Evolutionary conservation across 2,888 invertebrate genomes (phyloP).

Genomic region (Dione vanillae): DNA sequence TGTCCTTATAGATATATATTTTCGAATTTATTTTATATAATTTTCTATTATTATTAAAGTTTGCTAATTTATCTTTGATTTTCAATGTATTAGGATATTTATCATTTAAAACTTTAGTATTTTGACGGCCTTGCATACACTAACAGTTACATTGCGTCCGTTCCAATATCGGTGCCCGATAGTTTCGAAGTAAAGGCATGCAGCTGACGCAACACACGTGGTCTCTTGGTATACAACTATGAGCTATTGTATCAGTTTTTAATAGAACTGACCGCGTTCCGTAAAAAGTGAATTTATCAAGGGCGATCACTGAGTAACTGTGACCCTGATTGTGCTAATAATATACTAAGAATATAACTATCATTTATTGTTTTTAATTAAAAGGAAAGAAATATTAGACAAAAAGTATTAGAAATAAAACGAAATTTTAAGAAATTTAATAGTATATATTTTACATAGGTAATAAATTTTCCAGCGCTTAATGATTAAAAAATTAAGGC

Average conservation of each 20-base stretch:
- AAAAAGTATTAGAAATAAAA: no score
- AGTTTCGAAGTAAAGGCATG: neutral
- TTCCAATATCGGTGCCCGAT: neutral
- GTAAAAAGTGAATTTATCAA: constrained; percentile 37
- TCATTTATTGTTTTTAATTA: no score
- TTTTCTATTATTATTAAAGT: no score
- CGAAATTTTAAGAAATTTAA: no score
- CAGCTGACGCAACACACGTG: constrained; percentile 39
- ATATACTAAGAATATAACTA: neutral
- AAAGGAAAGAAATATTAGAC: no score
- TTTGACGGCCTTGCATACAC: neutral
- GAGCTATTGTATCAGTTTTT: constrained; percentile 25
- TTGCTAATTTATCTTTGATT: no score
- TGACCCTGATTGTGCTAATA: neutral
- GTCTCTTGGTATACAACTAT: constrained; percentile 30
- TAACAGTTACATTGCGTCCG: neutral
- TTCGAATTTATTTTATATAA: no score
- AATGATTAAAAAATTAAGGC: no score
- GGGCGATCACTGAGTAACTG: constrained; percentile 17
- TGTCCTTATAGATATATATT: no score
- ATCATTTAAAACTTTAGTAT: neutral
- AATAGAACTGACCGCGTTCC: constrained; percentile 40
- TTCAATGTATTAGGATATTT: neutral
- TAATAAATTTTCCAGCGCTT: no score
- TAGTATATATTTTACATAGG: no score